Evolutionary conservation across 2,797 vertebrate genomes (phyloP), one percentile per base, ranked within the genome.

Genomic region (Schizothorax lantsangensis): DNA sequence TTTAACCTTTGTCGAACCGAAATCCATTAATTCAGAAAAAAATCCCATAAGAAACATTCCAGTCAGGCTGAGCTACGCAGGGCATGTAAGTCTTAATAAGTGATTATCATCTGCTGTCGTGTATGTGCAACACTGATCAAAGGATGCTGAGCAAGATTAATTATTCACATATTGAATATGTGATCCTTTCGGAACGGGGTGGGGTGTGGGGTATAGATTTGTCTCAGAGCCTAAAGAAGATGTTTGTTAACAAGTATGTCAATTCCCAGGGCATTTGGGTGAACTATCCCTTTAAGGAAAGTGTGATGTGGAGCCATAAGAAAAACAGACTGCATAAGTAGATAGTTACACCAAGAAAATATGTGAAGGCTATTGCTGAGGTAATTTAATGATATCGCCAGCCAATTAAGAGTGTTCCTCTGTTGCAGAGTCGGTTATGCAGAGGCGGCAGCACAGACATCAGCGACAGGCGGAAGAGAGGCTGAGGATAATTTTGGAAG

Each of bases 11-110:
- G 57, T 77, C 0, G 5, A 66, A 84, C n/a, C 1, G 14, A 69
- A 79, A 85, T 84, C 45, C 47, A 69, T 84, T 79, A 5, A 78
- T 54, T 71, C 47, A 40, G 45, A 36, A 40, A 19, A 83, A 66
- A 68, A 26, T 54, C 21, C 59, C 17, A 11, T 12, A n/a, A 9
- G 83, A 54, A 69, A 21, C 15, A 54, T 68, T 79, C 15, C 62
- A 69, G 30, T 43, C 36, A 54, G 62, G 33, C 62, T 68, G 40
- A 66, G 36, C 33, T 57, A 71, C 2, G 2, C 38, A 57, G 23
- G 73, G 30, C 59, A 54, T 69, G 73, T 54, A 54, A 57, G 9
- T 43, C 62, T 68, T 57, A 14, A 84, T 84, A 68, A 79, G 8
- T 57, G 74, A 84, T 57, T 78, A 79, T 54, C 47, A 78, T 84